Conservation (phyloP, 2,113 vertebrate genomes). For the Grantiella picta region DNA sequence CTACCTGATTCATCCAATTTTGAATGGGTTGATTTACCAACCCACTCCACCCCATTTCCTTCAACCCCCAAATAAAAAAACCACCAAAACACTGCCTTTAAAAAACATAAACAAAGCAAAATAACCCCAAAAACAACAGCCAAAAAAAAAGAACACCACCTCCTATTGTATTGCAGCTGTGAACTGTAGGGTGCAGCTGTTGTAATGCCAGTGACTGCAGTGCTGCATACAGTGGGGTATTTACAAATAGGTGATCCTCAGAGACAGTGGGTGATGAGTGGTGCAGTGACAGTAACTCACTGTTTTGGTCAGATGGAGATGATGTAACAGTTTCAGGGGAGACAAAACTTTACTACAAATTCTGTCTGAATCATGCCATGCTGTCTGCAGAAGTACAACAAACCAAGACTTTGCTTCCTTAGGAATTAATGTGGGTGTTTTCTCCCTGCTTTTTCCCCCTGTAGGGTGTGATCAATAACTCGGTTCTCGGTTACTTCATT, state of each 20-base stretch:
- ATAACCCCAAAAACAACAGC: background rate
- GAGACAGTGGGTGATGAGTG: background rate
- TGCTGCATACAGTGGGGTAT: background rate
- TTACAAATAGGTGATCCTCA: background rate
- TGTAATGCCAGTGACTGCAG: background rate
- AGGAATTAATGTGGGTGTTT: background rate
- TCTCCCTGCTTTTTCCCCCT: background rate
- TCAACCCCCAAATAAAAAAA: background rate
- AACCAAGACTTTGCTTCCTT: background rate
- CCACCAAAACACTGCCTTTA: background rate
- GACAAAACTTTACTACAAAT: background rate
- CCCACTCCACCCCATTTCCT: fast-evolving
- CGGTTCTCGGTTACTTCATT: slow-evolving; percentile 97
- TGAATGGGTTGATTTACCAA: background rate
- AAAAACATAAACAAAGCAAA: background rate
- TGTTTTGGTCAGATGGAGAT: background rate
- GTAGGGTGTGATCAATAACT: slow-evolving; percentile 97
- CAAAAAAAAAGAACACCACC: background rate
- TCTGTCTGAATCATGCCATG: background rate
- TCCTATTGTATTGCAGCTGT: background rate
- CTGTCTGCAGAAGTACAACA: background rate
- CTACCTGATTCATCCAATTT: background rate
- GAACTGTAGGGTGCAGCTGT: background rate
- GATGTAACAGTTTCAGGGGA: background rate
- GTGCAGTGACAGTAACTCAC: background rate